phyloP scores from a whole-genome alignment of 2,888 invertebrate genomes.

The Xanthia icteritia region DNA sequence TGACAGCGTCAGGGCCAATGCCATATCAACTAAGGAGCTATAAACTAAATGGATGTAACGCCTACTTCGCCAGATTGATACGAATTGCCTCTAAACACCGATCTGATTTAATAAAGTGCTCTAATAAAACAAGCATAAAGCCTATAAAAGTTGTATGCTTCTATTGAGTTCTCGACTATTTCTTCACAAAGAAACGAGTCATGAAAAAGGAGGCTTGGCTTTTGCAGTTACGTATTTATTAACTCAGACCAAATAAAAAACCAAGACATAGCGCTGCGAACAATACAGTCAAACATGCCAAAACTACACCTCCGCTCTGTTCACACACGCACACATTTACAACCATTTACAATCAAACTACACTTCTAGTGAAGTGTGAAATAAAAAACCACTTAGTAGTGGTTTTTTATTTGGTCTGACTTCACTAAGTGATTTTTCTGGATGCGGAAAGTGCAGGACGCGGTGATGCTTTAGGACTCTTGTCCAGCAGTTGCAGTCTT shows the following conservation, averaged over 20 bases:
- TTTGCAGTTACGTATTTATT: neutral
- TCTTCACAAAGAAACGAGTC: constrained; percentile 1
- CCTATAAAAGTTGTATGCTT: neutral
- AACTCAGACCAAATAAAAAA: no score
- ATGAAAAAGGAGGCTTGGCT: neutral
- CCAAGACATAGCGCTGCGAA: no score
- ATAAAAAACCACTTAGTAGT: no score
- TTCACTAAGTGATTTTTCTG: neutral
- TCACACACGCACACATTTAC: no score
- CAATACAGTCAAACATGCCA: no score
- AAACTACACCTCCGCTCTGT: no score
- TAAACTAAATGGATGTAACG: constrained; percentile 57
- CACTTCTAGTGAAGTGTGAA: no score
- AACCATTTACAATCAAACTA: no score
- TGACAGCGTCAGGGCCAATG: constrained; percentile 68
- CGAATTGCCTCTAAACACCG: constrained; percentile 48
- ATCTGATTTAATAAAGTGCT: constrained; percentile 52
- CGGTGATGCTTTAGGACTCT: neutral
- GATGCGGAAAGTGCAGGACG: neutral
- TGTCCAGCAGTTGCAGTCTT: neutral
- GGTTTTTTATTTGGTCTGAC: no score
- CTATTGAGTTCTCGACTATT: neutral
- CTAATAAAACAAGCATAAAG: constrained; percentile 19
- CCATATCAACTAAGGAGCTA: constrained; percentile 72
- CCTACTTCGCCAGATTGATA: constrained; percentile 56